phyloP scores from a whole-genome alignment of 1,140 invertebrate genomes.

The Panagrolaimus sp. region DNA sequence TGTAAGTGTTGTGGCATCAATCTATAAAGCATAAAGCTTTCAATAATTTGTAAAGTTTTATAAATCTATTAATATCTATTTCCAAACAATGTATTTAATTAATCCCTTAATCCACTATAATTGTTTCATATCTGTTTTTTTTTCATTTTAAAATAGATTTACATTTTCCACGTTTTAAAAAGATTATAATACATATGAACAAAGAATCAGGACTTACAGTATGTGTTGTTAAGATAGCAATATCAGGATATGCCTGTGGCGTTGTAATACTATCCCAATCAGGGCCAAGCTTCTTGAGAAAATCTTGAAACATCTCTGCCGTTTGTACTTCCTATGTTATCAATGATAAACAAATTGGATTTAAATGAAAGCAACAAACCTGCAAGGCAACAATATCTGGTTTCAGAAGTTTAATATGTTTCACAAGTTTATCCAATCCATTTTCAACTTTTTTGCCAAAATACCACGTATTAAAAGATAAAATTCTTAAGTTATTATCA shows the following conservation, averaged over 20 bases:
- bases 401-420: constrained; percentile 26
- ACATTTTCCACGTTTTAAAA: not conserved
- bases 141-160: too few species aligned
- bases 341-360: not conserved
- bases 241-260: not conserved
- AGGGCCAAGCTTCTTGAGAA: not conserved
- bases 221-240: not conserved
- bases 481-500: not conserved
- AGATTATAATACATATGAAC: too few species aligned
- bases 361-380: not conserved
- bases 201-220: not conserved
- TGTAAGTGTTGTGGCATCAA: not conserved
- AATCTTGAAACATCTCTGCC: not conserved
- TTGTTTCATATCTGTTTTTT: too few species aligned
- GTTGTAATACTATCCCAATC: not conserved
- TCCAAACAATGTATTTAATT: too few species aligned
- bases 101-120: too few species aligned
- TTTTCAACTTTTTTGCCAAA: constrained; percentile 23
- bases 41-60: too few species aligned
- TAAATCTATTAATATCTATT: too few species aligned
- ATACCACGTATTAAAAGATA: constrained; percentile 32
- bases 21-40: too few species aligned
- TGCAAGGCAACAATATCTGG: constrained; percentile 31
- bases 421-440: constrained; percentile 28
- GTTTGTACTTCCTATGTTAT: constrained; percentile 2